Evolutionary conservation across 2,113 vertebrate genomes (phyloP).

Genomic region (Phodopus roborovskii): DNA sequence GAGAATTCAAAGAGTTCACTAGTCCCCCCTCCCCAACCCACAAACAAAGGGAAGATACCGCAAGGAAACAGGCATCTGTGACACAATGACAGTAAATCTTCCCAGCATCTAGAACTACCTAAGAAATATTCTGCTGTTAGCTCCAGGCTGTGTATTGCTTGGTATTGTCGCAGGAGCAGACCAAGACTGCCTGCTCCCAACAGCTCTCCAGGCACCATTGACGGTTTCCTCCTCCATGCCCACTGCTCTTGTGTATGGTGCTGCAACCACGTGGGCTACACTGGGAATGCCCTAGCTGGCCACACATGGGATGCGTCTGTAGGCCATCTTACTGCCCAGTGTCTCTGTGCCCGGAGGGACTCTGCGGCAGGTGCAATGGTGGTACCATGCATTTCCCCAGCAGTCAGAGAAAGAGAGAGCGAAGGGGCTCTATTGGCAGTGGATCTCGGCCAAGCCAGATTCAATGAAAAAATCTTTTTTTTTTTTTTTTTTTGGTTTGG

Average conservation of each 20-base stretch:
- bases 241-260: background rate
- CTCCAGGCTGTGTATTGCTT: background rate
- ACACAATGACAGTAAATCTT: background rate
- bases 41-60: background rate
- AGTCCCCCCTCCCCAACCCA: background rate
- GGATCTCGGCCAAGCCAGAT: too few relatives aligned
- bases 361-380: background rate
- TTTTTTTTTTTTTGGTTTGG: background rate
- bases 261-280: background rate
- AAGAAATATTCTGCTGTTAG: background rate
- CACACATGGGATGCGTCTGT: background rate
- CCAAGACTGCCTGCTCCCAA: background rate
- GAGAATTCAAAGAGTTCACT: background rate
- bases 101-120: background rate
- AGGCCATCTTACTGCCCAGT: background rate
- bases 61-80: background rate
- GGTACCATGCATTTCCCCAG: rapidly evolving
- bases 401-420: background rate
- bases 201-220: background rate
- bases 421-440: background rate
- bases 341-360: background rate
- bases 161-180: background rate
- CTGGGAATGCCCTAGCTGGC: background rate
- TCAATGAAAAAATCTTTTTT: background rate
- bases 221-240: background rate